Evolutionary conservation across 2,888 invertebrate genomes (phyloP), one percentile per base, ranked within the genome.

Genomic region (Mystacides longicornis): DNA sequence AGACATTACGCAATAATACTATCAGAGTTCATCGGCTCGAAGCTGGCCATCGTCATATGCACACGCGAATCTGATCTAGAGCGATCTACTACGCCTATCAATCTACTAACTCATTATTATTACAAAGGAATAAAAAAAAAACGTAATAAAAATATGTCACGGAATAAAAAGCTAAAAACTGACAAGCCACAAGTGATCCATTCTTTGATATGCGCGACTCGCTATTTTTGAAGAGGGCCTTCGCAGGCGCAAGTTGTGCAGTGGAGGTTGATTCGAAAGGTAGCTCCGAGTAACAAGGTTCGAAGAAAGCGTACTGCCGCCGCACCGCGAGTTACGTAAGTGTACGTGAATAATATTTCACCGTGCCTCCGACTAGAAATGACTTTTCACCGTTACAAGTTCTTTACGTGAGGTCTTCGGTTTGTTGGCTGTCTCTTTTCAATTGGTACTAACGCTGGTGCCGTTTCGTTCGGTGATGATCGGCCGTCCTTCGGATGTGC

Each of bases 1-100:
- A 48, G 52, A 49, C 54, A 60, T 60, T 57, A 60, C 55, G 57
- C 53, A 60, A 60, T n/a, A n/a, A n/a, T n/a, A n/a, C 47, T 19
- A 45, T 53, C 55, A 47, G 46, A 47, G 47, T 16, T 52, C 46
- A 47, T 31, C n/a, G 47, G 31, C 16, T 20, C 45, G 11, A n/a
- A n/a, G 11, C 31, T 37, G 49, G 57, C 53, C 31, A 37, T 22
- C 45, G 19, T 3, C 43, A 43, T 3, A 18, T 47, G 22, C 42
- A 49, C 43, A 49, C 54, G 54, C 49, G 43, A 49, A 54, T 54
- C 49, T 49, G 31, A 27, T 19, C 49, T 49, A 18, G 23, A 14
- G 2, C 46, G 20, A n/a, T 46, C 46, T 19, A n/a, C 19, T 20
- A 11, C 31, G 11, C 11, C 31, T 20, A 21, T 46, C 3, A 16